These are phyloP conservation scores for Tanypteryx hageni DNA, from an alignment of 2,888 invertebrate genomes.

Conservation along the genomic window DNA sequence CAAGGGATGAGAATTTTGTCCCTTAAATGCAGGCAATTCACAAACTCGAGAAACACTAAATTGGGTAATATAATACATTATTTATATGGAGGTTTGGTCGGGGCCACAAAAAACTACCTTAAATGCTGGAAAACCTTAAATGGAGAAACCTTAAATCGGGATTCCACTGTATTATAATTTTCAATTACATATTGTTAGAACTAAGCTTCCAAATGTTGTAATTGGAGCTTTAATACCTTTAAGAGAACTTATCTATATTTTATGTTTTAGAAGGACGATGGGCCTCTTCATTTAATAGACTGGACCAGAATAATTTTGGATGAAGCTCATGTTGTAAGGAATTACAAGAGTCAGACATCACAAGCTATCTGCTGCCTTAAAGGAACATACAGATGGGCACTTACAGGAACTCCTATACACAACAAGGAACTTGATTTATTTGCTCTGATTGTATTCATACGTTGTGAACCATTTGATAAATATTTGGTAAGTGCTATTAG, in stretches of 20 bases:
- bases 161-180: constrained; percentile 3
- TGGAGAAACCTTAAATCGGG: no score
- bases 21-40: no score
- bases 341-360: constrained; percentile 88
- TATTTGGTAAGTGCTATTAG: constrained; percentile 76
- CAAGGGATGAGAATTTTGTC: no score
- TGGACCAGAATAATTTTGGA: constrained; percentile 95
- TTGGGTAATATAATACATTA: no score
- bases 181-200: not conserved
- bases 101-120: no score
- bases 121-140: no score
- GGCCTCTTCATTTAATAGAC: constrained; percentile 82
- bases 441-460: constrained; percentile 88
- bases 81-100: no score
- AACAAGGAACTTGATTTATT: constrained; percentile 93
- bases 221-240: not conserved
- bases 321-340: constrained; percentile 95
- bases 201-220: not conserved
- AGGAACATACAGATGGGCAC: constrained; percentile 85
- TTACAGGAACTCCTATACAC: constrained; percentile 97
- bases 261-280: constrained; percentile 70
- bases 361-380: constrained; percentile 82
- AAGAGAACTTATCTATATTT: not conserved
- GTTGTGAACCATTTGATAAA: constrained; percentile 93
- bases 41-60: no score